phyloP scores from a whole-genome alignment of 35 echinoderm and acorn worm species.

The Heliocidaris erythrogramma region DNA sequence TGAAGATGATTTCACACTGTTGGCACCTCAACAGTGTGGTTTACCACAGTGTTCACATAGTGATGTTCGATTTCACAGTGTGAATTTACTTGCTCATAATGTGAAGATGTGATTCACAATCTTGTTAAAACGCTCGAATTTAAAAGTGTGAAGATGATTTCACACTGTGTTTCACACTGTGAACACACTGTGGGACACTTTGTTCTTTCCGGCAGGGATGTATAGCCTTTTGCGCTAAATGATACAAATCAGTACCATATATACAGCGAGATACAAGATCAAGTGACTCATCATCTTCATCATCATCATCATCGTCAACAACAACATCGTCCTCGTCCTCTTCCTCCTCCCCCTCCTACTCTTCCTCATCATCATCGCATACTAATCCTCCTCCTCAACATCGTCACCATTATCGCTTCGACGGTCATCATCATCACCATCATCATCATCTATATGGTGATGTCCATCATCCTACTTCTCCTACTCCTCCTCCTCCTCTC shows the following conservation, averaged over 20 bases:
- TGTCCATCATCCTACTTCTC: neutral
- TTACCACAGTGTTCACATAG: no score
- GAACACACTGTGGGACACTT: no score
- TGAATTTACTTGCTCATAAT: no score
- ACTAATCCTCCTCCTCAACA: neutral
- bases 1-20: no score
- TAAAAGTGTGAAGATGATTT: no score
- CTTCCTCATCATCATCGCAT: neutral
- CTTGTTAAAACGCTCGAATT: no score
- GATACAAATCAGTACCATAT: neutral
- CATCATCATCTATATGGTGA: neutral
- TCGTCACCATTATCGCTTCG: neutral
- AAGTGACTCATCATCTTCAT: neutral
- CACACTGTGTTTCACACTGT: no score
- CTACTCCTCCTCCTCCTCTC: neutral
- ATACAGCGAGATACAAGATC: neutral
- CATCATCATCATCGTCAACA: neutral
- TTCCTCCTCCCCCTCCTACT: neutral
- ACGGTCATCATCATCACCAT: neutral
- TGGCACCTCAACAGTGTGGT: no score
- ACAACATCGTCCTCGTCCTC: neutral
- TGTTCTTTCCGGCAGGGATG: no score
- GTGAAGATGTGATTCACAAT: no score
- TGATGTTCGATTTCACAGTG: no score
- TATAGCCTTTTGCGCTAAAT: neutral